phyloP scores from a whole-genome alignment of 2,113 vertebrate genomes.

The Nycticebus coucang region DNA sequence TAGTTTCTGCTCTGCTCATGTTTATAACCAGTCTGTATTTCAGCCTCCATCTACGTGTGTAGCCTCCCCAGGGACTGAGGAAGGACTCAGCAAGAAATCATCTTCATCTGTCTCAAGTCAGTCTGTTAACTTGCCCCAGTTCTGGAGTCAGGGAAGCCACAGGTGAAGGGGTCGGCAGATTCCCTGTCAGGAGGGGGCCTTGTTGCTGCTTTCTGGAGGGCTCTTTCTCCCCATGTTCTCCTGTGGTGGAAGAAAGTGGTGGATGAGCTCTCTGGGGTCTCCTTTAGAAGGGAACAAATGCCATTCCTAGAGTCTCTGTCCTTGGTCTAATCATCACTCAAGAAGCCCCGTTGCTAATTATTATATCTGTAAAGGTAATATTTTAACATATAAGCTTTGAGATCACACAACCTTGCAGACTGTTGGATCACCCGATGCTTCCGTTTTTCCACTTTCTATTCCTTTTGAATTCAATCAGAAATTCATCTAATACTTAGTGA shows the following conservation, averaged over 20 bases:
- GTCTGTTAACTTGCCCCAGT: neutral
- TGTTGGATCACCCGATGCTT: neutral
- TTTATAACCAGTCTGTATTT: neutral
- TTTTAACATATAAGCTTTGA: neutral
- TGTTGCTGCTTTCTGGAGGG: neutral
- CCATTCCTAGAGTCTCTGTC: neutral
- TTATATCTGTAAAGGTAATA: neutral
- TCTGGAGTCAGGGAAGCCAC: neutral
- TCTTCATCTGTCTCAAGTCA: neutral
- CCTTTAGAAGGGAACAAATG: neutral
- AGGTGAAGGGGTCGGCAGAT: neutral
- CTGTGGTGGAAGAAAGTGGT: too few relatives aligned
- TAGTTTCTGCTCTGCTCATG: neutral
- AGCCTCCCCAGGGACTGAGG: neutral
- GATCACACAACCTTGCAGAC: neutral
- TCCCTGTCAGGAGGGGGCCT: rapidly evolving
- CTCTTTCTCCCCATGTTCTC: too few relatives aligned
- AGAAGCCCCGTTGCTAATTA: neutral
- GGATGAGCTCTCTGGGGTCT: neutral
- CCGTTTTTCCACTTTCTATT: neutral
- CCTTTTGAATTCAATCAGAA: neutral
- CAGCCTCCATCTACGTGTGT: neutral
- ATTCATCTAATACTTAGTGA: neutral
- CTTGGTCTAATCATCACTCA: neutral
- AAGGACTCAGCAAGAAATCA: neutral